Evolutionary conservation across 2,888 invertebrate genomes (phyloP), one percentile per base, ranked within the genome.

Genomic region (Terebella lapidaria): DNA sequence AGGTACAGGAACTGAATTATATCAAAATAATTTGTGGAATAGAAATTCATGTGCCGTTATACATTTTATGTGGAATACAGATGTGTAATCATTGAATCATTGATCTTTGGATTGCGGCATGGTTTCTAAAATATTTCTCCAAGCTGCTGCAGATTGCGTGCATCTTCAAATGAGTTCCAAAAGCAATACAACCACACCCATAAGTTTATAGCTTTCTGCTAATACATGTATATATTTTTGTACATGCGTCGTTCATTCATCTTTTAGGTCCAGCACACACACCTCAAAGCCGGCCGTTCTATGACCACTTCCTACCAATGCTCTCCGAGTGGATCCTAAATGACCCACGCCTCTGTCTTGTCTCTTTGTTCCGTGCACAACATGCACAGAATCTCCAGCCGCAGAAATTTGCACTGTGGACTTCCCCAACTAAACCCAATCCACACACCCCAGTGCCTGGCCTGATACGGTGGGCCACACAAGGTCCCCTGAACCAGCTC

Each of bases 341-440:
- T 10, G 63, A 67, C 52, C 58, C 61, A 20, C 53, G 45, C 2
- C 57, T 67, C 26, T 63, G 62, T 24, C 65, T 67, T 22, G 51
- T 57, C 35, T 63, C 67, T 5, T 59, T 66, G 26, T 47, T 42
- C 51, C 56, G 55, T 45, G 49, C 62, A 24, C 57, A 62, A 54
- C 57, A 54, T 49, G 57, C 5, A 22, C 24, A 49, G 5, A 27
- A 22, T 20, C 54, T 54, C 29, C 57, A 61, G 46, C 46, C 57
- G 24, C 60, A 61, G 35, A 53, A 59, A 3, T 56, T 57, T 15
- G 58, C 58, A 20, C 52, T 66, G 35, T 65, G 67, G 67, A 66
- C 65, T 10, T 67, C 65, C 18, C 63, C 67, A 5, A 62, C 67
- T n/a, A 63, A 67, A 46, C 63, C 67, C 24, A 63, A 66, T 60